These are phyloP conservation scores for Montipora foliosa DNA, from an alignment of 64 coral and sea anemone species.

Conservation along the genomic window DNA sequence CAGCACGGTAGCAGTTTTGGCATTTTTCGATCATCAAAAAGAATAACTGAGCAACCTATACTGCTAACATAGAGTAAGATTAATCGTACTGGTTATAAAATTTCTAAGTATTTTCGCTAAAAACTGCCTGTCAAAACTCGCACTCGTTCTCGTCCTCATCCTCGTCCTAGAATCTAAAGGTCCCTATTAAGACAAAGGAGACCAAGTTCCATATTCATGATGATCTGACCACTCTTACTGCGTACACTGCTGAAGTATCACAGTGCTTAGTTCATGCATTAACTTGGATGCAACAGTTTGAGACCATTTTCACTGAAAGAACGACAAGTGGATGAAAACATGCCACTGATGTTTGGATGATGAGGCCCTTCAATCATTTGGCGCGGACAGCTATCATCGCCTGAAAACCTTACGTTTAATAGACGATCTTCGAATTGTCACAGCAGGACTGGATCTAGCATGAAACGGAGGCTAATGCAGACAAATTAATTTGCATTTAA, in stretches of 20 bases:
- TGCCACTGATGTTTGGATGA: conserved; percentile 78
- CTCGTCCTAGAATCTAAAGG: too few relatives aligned
- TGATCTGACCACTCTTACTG: conserved; percentile 30
- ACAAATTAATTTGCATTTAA: too few relatives aligned
- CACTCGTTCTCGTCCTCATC: too few relatives aligned
- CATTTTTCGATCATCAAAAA: too few relatives aligned
- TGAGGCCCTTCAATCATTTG: conserved; percentile 70
- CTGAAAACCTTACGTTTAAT: conserved; percentile 82
- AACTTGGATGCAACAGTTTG: conserved; percentile 52
- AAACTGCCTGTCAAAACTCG: too few relatives aligned
- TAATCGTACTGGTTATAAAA: too few relatives aligned
- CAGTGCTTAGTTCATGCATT: conserved; percentile 63
- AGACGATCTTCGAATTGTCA: neutral
- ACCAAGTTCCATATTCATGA: conserved; percentile 34
- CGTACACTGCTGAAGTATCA: conserved; percentile 36
- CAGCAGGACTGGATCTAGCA: too few relatives aligned
- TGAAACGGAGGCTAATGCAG: neutral
- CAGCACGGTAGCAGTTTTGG: too few relatives aligned
- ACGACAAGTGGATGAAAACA: conserved; percentile 81
- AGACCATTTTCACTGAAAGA: conserved; percentile 46
- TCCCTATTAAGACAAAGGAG: neutral
- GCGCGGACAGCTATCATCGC: conserved; percentile 78
- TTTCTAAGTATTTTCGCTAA: too few relatives aligned
- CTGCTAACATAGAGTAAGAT: too few relatives aligned
- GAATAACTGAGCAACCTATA: too few relatives aligned